These are phyloP conservation scores for Hirundichthys speculiger DNA, from an alignment of 2,113 vertebrate species.

Conservation along the genomic window DNA sequence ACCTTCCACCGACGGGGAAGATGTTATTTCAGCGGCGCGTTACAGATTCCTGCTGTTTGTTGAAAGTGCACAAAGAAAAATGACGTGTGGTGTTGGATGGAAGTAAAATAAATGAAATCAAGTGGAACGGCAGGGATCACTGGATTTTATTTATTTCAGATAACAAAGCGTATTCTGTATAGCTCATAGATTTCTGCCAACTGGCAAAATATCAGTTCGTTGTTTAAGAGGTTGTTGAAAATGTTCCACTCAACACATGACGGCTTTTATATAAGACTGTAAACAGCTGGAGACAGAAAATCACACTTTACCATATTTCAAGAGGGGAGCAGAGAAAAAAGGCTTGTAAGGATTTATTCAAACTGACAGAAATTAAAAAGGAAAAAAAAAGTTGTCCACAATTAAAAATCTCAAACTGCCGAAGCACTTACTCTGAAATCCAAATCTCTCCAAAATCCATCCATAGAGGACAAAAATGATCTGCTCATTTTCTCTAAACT, in stretches of 20 bases:
- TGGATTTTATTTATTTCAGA: background rate
- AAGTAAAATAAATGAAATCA: conserved; percentile 25
- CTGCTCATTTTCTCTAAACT: no score
- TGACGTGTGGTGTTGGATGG: background rate
- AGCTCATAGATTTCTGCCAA: no score
- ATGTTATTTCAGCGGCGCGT: conserved; percentile 1
- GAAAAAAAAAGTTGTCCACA: no score
- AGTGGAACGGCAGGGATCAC: conserved; percentile 14
- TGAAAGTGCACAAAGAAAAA: conserved; percentile 16
- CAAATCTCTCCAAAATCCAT: background rate
- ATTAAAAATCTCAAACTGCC: no score
- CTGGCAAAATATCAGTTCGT: background rate
- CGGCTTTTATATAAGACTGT: background rate
- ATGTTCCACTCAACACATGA: background rate
- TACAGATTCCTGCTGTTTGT: conserved; percentile 4
- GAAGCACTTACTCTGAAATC: no score
- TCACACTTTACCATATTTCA: background rate
- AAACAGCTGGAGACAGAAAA: background rate
- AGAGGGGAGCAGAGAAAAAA: background rate
- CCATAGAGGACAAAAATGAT: background rate
- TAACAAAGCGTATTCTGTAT: no score
- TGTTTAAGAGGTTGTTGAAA: no score
- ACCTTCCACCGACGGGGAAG: conserved; percentile 1
- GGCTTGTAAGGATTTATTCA: no score
- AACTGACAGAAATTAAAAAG: no score